Percentiles rank a stretch among this genome's conserved stretches.
Conservation (phyloP, 2,888 invertebrate genomes). For the Sphecodes monilicornis region DNA sequence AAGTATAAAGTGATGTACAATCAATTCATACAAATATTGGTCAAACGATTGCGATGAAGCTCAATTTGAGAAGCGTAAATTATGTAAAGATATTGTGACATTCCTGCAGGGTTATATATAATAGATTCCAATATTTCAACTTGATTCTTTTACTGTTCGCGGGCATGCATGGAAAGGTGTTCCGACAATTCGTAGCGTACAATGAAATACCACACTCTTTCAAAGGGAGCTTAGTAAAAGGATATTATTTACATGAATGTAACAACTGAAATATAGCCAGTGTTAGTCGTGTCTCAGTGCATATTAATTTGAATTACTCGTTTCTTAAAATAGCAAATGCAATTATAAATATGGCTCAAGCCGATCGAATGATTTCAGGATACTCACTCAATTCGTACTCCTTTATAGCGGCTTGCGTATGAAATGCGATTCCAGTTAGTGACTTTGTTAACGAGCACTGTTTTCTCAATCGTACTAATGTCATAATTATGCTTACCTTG, state of each 20-base stretch:
- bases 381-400: slow-evolving; percentile 77
- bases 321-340: slow-evolving; percentile 5
- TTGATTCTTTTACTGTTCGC: background rate
- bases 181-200: background rate
- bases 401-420: slow-evolving; percentile 75
- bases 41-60: background rate
- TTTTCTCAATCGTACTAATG: background rate
- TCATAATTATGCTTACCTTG: slow-evolving; percentile 86
- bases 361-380: slow-evolving; percentile 30
- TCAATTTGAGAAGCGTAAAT: background rate
- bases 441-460: background rate
- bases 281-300: background rate
- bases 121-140: background rate
- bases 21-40: background rate
- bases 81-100: background rate
- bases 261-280: slow-evolving; percentile 6
- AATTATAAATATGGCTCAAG: slow-evolving; percentile 13
- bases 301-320: background rate
- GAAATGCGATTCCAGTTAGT: background rate
- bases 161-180: slow-evolving; percentile 1
- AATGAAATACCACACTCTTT: background rate
- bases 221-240: background rate
- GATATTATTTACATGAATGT: slow-evolving; percentile 1
- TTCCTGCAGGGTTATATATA: background rate
- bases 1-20: background rate